Evolutionary conservation across 2,113 vertebrate genomes (phyloP), one percentile per base, ranked within the genome.

Genomic region (Grantiella picta): DNA sequence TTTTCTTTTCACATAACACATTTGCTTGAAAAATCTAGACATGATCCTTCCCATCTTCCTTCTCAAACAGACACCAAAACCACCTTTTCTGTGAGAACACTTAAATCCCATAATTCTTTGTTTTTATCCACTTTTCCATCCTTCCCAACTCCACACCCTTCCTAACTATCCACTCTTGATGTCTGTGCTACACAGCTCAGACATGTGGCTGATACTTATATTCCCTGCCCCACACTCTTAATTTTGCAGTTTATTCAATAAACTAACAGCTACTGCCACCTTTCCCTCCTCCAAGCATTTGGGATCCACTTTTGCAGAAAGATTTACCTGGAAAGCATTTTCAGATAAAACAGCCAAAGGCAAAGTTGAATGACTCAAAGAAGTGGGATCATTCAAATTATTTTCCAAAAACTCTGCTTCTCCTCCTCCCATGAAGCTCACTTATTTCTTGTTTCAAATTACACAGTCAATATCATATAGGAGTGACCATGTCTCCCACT

Each of bases 121-220:
- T 57, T 69, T 82, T 71, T 14, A 86, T 7, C 4, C 33, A 52
- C 23, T 64, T 60, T 56, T 73, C 24, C 10, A n/a, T 29, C 19
- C 16, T 65, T 60, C 16, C 49, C 61, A 78, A 28, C 20, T 38
- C 49, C 42, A n/a, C 0, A 0, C 10, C 12, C 10, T 49, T 86
- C 27, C 33, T 35, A 56, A 27, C 35, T 42, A 45, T 2, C 20
- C 0, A 1, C 35, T 45, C 47, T 27, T 54, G 11, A 79, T 38
- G 14, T 75, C 11, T 42, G 7, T 54, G 40, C 6, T 29, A 64
- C 14, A 56, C 12, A 47, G 40, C 31, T 54, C 10, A 9, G 11
- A 71, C 8, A 52, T 1, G 0, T 9, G 17, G 15, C 20, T 68
- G 27, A 59, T 7, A 1, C 23, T 49, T 2, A 0, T 13, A 61